Evolutionary conservation across 1,140 invertebrate genomes (phyloP).

Genomic region (Pachyrhynchus sulphureomaculatus): DNA sequence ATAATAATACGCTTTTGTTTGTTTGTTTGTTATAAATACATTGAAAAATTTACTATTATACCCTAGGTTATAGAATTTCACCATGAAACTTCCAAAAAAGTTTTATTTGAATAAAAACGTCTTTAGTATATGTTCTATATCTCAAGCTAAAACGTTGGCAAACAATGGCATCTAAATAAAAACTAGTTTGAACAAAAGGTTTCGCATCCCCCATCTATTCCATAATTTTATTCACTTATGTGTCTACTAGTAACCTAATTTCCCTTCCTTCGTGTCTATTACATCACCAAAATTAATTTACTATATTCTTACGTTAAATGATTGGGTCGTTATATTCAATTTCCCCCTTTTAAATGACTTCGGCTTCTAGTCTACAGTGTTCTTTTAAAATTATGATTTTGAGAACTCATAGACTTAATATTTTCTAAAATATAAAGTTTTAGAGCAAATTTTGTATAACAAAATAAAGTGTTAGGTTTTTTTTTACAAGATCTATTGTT

Average conservation of each 20-base stretch:
- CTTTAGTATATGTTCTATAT: no score
- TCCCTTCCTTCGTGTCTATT: background rate
- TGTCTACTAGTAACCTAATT: background rate
- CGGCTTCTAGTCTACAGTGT: background rate
- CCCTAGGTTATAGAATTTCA: no score
- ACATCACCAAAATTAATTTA: slow-evolving; percentile 12
- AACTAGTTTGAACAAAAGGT: no score
- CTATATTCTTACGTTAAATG: slow-evolving; percentile 12
- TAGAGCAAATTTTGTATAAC: background rate
- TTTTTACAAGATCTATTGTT: slow-evolving; percentile 17
- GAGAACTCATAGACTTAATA: slow-evolving; percentile 2
- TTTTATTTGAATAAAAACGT: no score
- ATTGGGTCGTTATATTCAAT: background rate
- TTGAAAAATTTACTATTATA: no score
- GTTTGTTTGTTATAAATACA: no score
- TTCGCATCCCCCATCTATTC: background rate
- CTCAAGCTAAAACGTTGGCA: no score
- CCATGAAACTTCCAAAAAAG: no score
- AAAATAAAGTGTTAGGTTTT: background rate
- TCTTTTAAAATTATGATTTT: slow-evolving; percentile 1
- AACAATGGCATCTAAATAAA: no score
- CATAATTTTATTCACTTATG: background rate
- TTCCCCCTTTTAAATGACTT: background rate
- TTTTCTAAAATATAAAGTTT: background rate
- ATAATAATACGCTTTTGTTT: no score